phyloP scores from a whole-genome alignment of 2,113 vertebrate species.

The Upupa epops region DNA sequence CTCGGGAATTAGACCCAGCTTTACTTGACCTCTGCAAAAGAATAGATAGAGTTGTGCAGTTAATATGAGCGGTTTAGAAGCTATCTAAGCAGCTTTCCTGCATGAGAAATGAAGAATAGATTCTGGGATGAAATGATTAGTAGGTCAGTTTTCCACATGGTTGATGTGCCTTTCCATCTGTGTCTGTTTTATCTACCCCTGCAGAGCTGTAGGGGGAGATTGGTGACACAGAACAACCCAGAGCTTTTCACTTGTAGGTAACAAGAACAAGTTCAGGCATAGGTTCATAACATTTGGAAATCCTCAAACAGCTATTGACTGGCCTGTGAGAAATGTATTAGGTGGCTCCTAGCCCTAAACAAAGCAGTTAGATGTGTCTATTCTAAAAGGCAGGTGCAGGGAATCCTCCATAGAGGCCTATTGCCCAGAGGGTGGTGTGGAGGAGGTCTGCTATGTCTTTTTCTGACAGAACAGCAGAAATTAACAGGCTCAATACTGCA shows the following conservation, averaged over 20 bases:
- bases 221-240: not conserved
- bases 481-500: not conserved
- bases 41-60: not conserved
- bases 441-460: not conserved
- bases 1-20: not conserved
- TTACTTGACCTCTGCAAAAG: not conserved
- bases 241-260: constrained; percentile 8
- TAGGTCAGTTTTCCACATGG: constrained; percentile 49
- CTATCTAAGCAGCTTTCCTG: constrained; percentile 46
- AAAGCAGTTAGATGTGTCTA: not conserved
- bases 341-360: not conserved
- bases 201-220: constrained; percentile 4
- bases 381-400: not conserved
- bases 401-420: not conserved
- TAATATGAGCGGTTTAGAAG: not conserved
- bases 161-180: not conserved
- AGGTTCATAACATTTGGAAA: not conserved
- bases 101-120: not conserved
- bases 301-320: not conserved
- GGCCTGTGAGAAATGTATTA: not conserved
- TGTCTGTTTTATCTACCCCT: not conserved
- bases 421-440: not conserved
- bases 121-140: constrained; percentile 34
- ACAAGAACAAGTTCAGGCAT: not conserved
- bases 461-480: not conserved